Evolutionary conservation across 2,113 vertebrate genomes (phyloP).

Genomic region (Dasyprocta punctata): DNA sequence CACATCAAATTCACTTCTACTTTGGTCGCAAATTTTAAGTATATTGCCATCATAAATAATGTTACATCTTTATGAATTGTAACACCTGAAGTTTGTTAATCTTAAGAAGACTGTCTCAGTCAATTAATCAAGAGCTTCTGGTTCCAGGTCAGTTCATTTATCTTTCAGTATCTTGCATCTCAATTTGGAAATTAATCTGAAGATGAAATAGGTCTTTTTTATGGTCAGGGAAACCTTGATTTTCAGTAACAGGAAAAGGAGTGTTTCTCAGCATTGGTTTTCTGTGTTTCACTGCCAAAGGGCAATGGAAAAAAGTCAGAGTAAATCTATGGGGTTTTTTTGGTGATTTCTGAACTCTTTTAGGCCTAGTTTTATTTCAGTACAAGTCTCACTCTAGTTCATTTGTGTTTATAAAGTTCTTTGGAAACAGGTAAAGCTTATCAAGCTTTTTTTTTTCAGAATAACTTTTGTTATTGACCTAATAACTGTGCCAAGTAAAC

Average conservation of each 20-base stretch:
- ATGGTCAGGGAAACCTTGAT: neutral
- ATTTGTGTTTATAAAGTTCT: neutral
- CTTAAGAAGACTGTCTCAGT: neutral
- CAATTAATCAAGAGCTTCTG: neutral
- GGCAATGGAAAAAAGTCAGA: neutral
- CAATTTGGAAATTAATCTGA: neutral
- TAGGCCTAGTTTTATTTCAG: neutral
- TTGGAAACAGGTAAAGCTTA: neutral
- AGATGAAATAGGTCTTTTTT: neutral
- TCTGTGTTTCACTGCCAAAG: neutral
- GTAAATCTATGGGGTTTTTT: neutral
- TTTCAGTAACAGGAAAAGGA: neutral
- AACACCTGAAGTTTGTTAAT: neutral
- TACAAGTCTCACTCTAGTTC: neutral
- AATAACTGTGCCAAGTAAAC: neutral
- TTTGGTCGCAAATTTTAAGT: neutral
- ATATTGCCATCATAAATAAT: neutral
- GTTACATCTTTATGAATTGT: neutral
- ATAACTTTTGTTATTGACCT: neutral
- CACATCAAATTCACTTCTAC: neutral
- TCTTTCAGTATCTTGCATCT: neutral
- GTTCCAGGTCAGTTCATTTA: constrained; percentile 15
- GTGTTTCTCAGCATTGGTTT: neutral
- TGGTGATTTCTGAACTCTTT: neutral
- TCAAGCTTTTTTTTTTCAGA: neutral